Evolutionary conservation across 2,797 vertebrate species (phyloP), one percentile per base, ranked within the genome.

Genomic region (Premnoplex brunnescens): DNA sequence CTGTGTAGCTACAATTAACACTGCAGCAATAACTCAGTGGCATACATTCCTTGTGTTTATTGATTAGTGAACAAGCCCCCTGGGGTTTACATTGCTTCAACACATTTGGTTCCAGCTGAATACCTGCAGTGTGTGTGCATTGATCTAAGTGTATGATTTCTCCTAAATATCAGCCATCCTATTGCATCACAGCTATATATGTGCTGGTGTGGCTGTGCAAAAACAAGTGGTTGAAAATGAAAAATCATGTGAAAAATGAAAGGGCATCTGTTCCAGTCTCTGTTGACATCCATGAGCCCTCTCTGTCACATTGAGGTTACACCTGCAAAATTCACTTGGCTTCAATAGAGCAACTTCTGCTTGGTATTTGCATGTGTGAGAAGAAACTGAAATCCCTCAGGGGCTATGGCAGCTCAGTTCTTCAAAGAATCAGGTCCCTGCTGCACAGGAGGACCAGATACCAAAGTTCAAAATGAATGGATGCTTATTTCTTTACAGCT

Each of bases 81-180:
- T 87, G 74, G 91, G 96, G 49, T 77, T 96, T 94, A 92, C 88
- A 77, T 85, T 80, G 88, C 95, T 96, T 95, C 84, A 96, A 92
- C 93, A 88, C 74, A 71, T 93, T 96, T 82, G 88, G 96, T 97
- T 97, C 96, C 96, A 95, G 96, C 88, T 97, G 97, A 97, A 96
- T 96, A 97, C 97, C 97, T 97, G 95, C 96, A 95, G 91, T 30
- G 93, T 92, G 90, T 34, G 93, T 92, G 90, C 95, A 97, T 97
- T 97, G 96, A 97, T 97, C 96, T 95, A 86, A 96, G 94, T 0
- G 6, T 96, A 93, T 90, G 95, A 94, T 96, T 96, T 88, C 95
- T 93, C 89, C 93, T 96, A 95, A 95, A 88, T 92, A 96, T 90
- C 96, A 96, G 77, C 83, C 83, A 58, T 77, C 93, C 96, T 82